Base-by-base conservation (phyloP, 2,797 vertebrate genomes). In the Onychomys arenicola region DNA sequence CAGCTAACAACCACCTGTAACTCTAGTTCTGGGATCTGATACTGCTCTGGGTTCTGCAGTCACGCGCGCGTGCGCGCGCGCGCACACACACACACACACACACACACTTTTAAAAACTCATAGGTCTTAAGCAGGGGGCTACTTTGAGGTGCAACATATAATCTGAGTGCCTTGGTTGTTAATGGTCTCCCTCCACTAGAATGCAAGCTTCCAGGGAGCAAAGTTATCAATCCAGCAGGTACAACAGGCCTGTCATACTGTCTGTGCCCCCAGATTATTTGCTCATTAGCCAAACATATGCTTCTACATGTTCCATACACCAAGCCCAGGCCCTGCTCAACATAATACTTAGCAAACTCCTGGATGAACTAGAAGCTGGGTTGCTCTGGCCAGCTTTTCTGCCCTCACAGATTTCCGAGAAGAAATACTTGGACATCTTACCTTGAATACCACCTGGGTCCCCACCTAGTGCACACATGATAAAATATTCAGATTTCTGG, bases 141-240 rank as follows among this genome's bases (percentile, higher is more conserved):
- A 14, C 67, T 52, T 21, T 83, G 65, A 93, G 71, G 37, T n/a
- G 27, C 16, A 40, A 49, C 49, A 52, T 7, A 21, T 29, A 21
- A 63, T 40, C 25, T 85, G 69, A 9, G 29, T 21, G 25, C 52
- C 40, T 43, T 43, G 71, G 57, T 12, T 55, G 21, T 14, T 55
- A 34, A 43, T 13, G 0, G 1, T 43, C 84, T 43, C 37, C 57
- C 19, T 65, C 29, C 4, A 23, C 21, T 32, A 25, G 59, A 71
- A 34, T 8, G 2, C 11, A 27, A 69, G 1, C 25, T 43, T 17
- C 4, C 0, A 1, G 17, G 78, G 10, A 37, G 63, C 61, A 67
- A 46, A 63, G 17, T 1, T 23, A 14, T 40, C 76, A 78, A 6
- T 14, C 27, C 43, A n/a, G 43, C 46, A 21, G n/a, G 73, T 13